Base-by-base conservation (phyloP, 2,888 invertebrate genomes). In the Heliconius hortense region DNA sequence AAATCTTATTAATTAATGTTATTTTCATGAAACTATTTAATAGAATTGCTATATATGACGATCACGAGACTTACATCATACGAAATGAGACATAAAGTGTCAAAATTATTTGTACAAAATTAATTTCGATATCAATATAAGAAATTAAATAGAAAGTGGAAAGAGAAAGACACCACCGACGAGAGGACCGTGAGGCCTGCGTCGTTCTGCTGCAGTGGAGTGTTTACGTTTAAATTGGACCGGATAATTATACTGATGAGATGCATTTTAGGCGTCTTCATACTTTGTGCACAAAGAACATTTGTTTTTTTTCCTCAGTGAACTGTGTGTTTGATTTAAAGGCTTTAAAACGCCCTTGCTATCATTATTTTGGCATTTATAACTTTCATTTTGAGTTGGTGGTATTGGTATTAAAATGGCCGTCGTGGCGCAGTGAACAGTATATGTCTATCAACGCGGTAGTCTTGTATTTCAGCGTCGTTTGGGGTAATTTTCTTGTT, bases 231-330 rank as follows among this genome's bases (percentile, higher is more conserved):
- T 62, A 71, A 71, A 71, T 71, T 60, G 74, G 64, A 75, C 74
- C 74, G 74, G 74, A 75, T 75, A 75, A 75, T 75, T 75, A 75
- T 64, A 69, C 63, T 71, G 74, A 75, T 70, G 74, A 75, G 74
- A 63, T 60, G 69, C 64, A 75, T 70, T 75, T 75, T 75, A 71
- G 70, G 74, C 70, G 64, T 71, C 74, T 75, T 75, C 62, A 74
- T 70, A 63, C 63, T 74, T 74, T 64, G 53, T 63, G 56, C 18
- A 53, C 48, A 70, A 70, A 64, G 69, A 48, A 60, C 7, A 70
- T 31, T 69, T 31, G 53, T 56, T 69, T 69, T 68, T 48, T 31
- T 56, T n/a, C 31, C 31, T 53, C 28, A 7, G 8, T 31, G n/a
- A 31, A 2, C 66, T 39, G 39, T 39, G 66, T 39, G 66, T 39